Evolutionary conservation across 2,797 vertebrate species (phyloP), one percentile per base, ranked within the genome.

Genomic region (Pangasius macronema): DNA sequence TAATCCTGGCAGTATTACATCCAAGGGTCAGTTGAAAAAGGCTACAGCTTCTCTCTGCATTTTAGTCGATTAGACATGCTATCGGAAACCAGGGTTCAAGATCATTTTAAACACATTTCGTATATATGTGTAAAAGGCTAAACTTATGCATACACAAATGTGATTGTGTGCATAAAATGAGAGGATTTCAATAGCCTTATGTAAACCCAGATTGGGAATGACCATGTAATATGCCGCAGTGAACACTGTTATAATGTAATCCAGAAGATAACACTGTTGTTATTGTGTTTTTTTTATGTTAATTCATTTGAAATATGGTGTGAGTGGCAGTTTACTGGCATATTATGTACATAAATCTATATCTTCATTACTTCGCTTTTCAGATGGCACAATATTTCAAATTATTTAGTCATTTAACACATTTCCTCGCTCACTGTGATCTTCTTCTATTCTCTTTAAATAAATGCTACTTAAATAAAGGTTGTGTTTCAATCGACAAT

Each of bases 41-140:
- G 42, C 30, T 39, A 81, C 33, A 57, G 33, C 30, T 81, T 59
- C 33, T 14, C 33, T 13, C 53, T 63, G 22, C 36, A 63, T 61
- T 61, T 59, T 81, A 61, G 20, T 33, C 42, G 9, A 81, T 61
- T 14, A 8, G 3, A 33, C 20, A 77, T 79, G 51, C 8, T 55
- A 39, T 42, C 55, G 77, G 33, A 81, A 61, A 81, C 20, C 77
- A 81, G 77, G 77, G 77, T 81, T 81, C 61, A 61, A 42, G 33
- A 81, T 81, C 4, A 46, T 46, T 82, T 63, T 14, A n/a, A 81
- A 63, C 55, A 82, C 30, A 3, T 59, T 80, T 10, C 55, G 13
- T 24, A 39, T 39, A 39, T 22, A 76, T 24, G 39, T 73, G 42
- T 46, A 51, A 53, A 51, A 22, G 51, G 0, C 5, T 5, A 18